Evolutionary conservation across 2,888 invertebrate genomes (phyloP).

Genomic region (Melieria crassipennis): DNA sequence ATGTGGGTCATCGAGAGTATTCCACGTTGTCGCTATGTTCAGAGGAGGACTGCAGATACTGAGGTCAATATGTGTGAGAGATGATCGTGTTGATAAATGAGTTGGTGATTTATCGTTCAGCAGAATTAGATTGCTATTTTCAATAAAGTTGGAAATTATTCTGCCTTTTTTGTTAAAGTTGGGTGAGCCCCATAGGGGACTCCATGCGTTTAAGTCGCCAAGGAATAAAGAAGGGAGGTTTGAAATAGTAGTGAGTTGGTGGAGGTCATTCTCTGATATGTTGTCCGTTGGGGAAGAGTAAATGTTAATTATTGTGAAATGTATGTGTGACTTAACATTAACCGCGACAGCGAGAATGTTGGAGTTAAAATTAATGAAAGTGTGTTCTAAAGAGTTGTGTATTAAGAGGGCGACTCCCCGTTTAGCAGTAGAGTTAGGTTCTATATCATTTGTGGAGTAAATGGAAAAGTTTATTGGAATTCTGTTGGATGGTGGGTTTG

Average conservation of each 20-base stretch:
- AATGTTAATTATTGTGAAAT: not conserved
- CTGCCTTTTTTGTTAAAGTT: constrained; percentile 10
- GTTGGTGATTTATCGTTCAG: constrained; percentile 21
- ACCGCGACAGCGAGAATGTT: not conserved
- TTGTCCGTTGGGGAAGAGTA: no score
- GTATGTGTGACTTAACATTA: not conserved
- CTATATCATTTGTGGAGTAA: not conserved
- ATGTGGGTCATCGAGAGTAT: not conserved
- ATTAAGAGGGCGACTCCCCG: not conserved
- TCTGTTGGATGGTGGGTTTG: not conserved
- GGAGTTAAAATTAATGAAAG: not conserved
- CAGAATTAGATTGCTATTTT: constrained; percentile 6
- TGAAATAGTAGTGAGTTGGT: not conserved
- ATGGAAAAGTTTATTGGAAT: not conserved
- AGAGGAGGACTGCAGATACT: constrained; percentile 8
- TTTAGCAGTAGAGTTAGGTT: not conserved
- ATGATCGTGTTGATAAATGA: constrained; percentile 9
- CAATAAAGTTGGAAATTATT: constrained; percentile 4
- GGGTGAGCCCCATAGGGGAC: constrained; percentile 13
- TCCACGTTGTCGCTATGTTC: not conserved
- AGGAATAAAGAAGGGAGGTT: not conserved
- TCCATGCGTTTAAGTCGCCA: constrained; percentile 15
- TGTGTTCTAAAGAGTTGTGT: not conserved
- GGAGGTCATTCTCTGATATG: not conserved
- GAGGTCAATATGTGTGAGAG: constrained; percentile 17